Evolutionary conservation across 2,888 invertebrate species (phyloP), one percentile per base, ranked within the genome.

Genomic region (Prenolepis imparis): DNA sequence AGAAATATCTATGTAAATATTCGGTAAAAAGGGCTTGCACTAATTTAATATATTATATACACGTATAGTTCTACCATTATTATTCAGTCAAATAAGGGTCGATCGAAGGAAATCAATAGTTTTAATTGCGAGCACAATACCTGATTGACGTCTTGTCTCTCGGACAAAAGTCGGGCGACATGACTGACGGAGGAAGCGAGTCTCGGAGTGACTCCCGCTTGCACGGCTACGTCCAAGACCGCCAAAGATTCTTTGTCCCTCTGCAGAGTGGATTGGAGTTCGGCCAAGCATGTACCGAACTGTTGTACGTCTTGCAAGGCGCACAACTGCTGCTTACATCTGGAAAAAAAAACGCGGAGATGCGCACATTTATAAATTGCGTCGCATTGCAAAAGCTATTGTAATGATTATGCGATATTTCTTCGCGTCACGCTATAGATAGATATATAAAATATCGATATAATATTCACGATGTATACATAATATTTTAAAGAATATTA

Each of bases 221-320:
- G 92, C 87, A 96, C 91, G 87, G 95, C 96, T 91, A 94, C 92
- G 92, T 96, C 96, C 88, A 96, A 92, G 87, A 95, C 95, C 55
- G 95, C 95, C 80, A 96, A 95, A 12, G 96, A 96, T 90, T 96
- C 95, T 90, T 96, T 96, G 94, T 98, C 98, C 88, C 97, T 97
- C 44, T 97, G 96, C 73, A 98, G 95, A 41, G 97, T 97, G 73
- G 96, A 96, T 92, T 97, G 97, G 86, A 98, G 96, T 93, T 98
- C 97, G 21, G 97, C 96, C 80, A 98, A 95, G 12, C 98, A 97
- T 84, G 96, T 96, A 93, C 97, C 97, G 95, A 98, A 96, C 93
- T 97, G 97, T 80, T 97, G 96, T 15, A 97, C 96, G 89, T 96
- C 96, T 92, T 97, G 97, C 83, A 98, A 95, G 87, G 96, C 96